phyloP scores from a whole-genome alignment of 2,797 vertebrate genomes.

The Acomys russatus region DNA sequence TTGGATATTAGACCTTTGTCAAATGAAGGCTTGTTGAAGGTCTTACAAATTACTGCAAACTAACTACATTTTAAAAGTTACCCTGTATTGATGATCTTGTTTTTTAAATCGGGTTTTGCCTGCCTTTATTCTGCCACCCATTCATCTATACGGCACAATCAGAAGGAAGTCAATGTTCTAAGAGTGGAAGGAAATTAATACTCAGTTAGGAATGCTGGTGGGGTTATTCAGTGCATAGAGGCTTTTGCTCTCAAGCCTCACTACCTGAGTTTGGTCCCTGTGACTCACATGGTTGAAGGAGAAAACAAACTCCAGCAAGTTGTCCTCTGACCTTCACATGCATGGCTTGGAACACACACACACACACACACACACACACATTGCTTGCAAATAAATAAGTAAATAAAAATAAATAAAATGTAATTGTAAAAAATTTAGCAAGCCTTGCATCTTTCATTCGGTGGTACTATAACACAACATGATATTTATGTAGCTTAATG shows the following conservation, averaged over 20 bases:
- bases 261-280: background rate
- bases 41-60: constrained; percentile 26
- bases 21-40: too few species aligned
- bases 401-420: background rate
- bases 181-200: background rate
- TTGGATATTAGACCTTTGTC: too few species aligned
- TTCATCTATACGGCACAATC: background rate
- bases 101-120: constrained; percentile 25
- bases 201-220: background rate
- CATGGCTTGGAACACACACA: background rate
- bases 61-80: constrained; percentile 26
- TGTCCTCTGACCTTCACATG: background rate
- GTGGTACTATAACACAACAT: background rate
- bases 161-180: background rate
- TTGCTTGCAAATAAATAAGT: background rate
- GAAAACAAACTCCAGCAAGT: background rate
- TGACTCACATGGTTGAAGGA: background rate
- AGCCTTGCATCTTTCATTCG: background rate
- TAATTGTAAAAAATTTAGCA: constrained; percentile 54
- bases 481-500: background rate
- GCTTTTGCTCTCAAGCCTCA: background rate
- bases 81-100: background rate
- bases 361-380: background rate
- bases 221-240: background rate
- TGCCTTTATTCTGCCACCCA: background rate